Evolutionary conservation across 2,888 invertebrate genomes (phyloP).

Genomic region (Melitaea athalia): DNA sequence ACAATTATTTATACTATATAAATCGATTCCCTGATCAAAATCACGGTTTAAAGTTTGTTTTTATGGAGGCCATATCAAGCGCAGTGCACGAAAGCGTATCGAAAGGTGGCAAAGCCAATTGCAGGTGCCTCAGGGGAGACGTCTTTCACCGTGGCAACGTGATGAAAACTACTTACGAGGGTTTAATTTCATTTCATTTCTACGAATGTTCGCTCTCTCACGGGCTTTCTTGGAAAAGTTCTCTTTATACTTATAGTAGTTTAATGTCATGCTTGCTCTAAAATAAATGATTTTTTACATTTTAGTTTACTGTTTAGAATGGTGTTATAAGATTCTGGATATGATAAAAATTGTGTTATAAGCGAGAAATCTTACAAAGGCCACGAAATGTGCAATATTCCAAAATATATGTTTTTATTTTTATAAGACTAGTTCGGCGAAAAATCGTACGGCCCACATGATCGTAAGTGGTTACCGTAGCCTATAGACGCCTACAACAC

Average conservation of each 20-base stretch:
- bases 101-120: slow-evolving; percentile 44
- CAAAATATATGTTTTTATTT: too few relatives aligned
- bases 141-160: slow-evolving; percentile 38
- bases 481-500: too few relatives aligned
- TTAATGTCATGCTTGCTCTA: not conserved
- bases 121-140: slow-evolving; percentile 42
- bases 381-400: too few relatives aligned
- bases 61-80: slow-evolving; percentile 28
- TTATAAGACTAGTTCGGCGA: too few relatives aligned
- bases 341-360: too few relatives aligned
- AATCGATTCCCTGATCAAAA: slow-evolving; percentile 7
- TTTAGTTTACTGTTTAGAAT: too few relatives aligned
- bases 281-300: not conserved
- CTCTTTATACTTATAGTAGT: not conserved
- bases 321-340: too few relatives aligned
- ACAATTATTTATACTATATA: not conserved
- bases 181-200: slow-evolving; percentile 39
- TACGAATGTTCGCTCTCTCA: slow-evolving; percentile 10
- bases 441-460: too few relatives aligned
- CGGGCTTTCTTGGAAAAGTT: slow-evolving; percentile 13
- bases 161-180: slow-evolving; percentile 40
- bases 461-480: too few relatives aligned
- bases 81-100: slow-evolving; percentile 34
- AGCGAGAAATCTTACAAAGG: too few relatives aligned
- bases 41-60: slow-evolving; percentile 36